phyloP scores from a whole-genome alignment of 2,113 vertebrate genomes.

The Pituophis catenifer region DNA sequence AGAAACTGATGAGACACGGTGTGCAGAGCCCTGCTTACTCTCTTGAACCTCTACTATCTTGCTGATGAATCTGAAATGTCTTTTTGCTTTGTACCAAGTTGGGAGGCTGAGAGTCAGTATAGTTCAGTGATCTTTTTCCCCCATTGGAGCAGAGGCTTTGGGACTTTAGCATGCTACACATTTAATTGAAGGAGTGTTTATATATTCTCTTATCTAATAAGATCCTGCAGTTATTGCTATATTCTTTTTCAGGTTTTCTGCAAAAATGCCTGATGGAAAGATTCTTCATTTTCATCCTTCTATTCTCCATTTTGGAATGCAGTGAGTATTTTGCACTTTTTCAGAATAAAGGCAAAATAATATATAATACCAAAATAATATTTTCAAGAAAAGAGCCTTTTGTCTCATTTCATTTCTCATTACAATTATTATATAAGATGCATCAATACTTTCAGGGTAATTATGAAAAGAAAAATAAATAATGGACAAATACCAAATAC shows the following conservation, averaged over 20 bases:
- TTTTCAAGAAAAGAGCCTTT: background rate
- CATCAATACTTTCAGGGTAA: background rate
- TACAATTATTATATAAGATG: background rate
- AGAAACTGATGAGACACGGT: background rate
- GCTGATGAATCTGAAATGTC: background rate
- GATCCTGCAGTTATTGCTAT: conserved; percentile 6
- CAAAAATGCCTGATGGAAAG: conserved; percentile 79
- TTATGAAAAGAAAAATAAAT: background rate
- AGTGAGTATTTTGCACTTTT: conserved; percentile 79
- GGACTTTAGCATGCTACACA: background rate
- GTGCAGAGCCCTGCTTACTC: background rate
- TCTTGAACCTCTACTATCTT: background rate
- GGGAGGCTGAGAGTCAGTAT: background rate
- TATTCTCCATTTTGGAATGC: conserved; percentile 88
- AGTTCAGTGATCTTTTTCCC: background rate
- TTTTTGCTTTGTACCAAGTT: background rate
- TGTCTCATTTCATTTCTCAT: background rate
- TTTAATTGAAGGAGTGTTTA: background rate
- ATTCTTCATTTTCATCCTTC: conserved; percentile 89
- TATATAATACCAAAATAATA: background rate
- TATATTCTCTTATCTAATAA: background rate
- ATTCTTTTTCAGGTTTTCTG: conserved; percentile 76
- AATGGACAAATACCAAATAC: background rate
- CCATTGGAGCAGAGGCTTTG: background rate
- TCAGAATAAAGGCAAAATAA: background rate